A percentile compares a stretch with the other conserved stretches of the same genome.
Conservation (phyloP, 35 echinoderm and acorn worm species). For the Ophiothrix spiculata region DNA sequence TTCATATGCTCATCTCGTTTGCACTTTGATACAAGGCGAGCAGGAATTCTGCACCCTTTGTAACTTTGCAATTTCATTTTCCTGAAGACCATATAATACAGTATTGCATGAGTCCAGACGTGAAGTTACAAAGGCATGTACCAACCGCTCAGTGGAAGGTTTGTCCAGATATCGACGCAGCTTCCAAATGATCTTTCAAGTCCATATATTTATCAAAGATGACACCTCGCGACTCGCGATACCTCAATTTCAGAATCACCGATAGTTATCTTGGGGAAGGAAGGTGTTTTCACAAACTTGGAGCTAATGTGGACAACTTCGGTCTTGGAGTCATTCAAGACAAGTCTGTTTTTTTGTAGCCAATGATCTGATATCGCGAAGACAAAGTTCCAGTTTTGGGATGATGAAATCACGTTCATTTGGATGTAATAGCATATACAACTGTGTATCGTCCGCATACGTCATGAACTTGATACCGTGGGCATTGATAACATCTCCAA, state of each 20-base stretch:
- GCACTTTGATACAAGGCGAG: slow-evolving; percentile 8
- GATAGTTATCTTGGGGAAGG: slow-evolving; percentile 11
- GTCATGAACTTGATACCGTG: slow-evolving; percentile 47
- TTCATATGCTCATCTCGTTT: slow-evolving; percentile 24
- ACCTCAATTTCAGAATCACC: not conserved
- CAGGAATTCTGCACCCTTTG: slow-evolving; percentile 45
- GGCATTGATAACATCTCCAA: slow-evolving; percentile 36
- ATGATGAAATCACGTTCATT: not conserved
- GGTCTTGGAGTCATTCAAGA: slow-evolving; percentile 24
- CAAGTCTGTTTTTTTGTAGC: not conserved
- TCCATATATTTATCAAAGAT: not conserved
- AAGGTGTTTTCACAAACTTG: slow-evolving; percentile 8
- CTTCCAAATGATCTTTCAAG: slow-evolving; percentile 14
- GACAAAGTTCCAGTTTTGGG: slow-evolving; percentile 1
- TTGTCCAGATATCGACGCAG: slow-evolving; percentile 3
- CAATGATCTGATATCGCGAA: slow-evolving; percentile 25
- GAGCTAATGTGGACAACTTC: slow-evolving; percentile 24
- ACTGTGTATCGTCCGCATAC: slow-evolving; percentile 56
- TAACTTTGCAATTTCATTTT: not conserved
- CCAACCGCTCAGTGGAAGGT: not conserved
- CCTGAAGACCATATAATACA: slow-evolving; percentile 22
- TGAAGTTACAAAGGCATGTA: slow-evolving; percentile 37
- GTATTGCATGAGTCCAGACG: slow-evolving; percentile 44
- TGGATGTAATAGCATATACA: slow-evolving; percentile 13
- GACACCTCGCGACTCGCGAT: not conserved